Evolutionary conservation across 2,888 invertebrate species (phyloP), one percentile per base, ranked within the genome.

Genomic region (Diaphora mendica): DNA sequence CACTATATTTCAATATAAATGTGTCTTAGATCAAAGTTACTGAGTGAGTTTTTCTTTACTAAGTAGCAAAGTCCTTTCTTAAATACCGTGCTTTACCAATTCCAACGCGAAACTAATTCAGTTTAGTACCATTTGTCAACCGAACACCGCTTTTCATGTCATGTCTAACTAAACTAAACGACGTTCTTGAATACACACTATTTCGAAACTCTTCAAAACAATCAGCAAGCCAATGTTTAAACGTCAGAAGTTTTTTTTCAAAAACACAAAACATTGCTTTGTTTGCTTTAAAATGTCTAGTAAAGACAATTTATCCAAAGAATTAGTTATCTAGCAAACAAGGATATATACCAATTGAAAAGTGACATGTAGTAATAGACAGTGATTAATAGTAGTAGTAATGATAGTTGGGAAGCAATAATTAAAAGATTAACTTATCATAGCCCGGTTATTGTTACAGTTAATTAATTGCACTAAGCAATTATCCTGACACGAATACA

Each of bases 81-180:
- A 59, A 26, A 78, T 82, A 80, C 70, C 72, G 42, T 59, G n/a
- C 44, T 62, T 70, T 75, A 23, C 35, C 17, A 17, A 39, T 35
- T 55, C 68, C 17, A n/a, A 35, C 35, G 68, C 33, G 55, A 73
- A 77, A 77, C 74, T 73, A 81, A 77, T 81, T 73, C 62, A 65
- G 70, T 42, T 82, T 74, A 55, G 66, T 72, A 76, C 64, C 30
- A 67, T 68, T 74, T 64, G 64, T 76, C 79, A 75, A 68, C 62
- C 23, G 30, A 33, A 62, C 72, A 72, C 44, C n/a, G 67, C 67
- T 68, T 72, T 68, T 72, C 48, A 68, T 48, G 62, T 68, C 72
- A 72, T 35, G 42, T 35, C 44, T 64, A 70, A 44, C 44, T 64
- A 66, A 44, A 67, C 48, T 62, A 23, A 67, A 48, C 67, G 15